Conservation (phyloP, 2,888 invertebrate species). For the Cyclophora albipunctata region DNA sequence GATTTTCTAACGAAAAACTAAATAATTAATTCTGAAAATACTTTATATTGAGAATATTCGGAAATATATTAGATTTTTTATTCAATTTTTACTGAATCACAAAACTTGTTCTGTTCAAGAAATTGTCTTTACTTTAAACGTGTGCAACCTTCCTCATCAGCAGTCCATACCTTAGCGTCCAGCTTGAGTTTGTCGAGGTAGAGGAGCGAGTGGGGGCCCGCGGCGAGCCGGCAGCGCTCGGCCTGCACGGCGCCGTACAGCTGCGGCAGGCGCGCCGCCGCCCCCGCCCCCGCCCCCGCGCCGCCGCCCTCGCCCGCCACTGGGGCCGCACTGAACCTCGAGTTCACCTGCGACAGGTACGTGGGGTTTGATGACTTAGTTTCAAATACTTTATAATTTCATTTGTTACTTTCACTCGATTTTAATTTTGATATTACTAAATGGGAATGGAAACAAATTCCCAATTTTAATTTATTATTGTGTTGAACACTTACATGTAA, state of each 20-base stretch:
- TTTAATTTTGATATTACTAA: no score
- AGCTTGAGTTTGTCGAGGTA: conserved; percentile 69
- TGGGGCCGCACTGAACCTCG: conserved; percentile 73
- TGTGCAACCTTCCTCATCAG: no score
- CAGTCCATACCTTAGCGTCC: conserved; percentile 76
- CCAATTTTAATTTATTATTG: not conserved
- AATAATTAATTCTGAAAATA: not conserved
- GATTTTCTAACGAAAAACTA: no score
- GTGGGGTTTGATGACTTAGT: no score
- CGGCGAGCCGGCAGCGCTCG: conserved; percentile 77
- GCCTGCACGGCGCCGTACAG: conserved; percentile 79
- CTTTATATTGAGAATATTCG: not conserved
- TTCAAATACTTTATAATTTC: no score
- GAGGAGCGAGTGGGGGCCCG: conserved; percentile 69
- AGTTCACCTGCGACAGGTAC: conserved; percentile 61
- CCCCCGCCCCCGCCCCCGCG: conserved; percentile 28
- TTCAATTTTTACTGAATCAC: not conserved
- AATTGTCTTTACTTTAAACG: not conserved
- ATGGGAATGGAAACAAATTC: no score
- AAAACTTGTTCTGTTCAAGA: not conserved
- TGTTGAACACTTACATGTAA: conserved; percentile 69
- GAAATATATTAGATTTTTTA: not conserved
- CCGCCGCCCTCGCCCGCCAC: conserved; percentile 30
- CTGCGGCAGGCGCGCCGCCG: conserved; percentile 61
- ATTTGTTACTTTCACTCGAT: no score